phyloP scores from a whole-genome alignment of 53 echinoderm and acorn worm species.

The Stichopus horrens region DNA sequence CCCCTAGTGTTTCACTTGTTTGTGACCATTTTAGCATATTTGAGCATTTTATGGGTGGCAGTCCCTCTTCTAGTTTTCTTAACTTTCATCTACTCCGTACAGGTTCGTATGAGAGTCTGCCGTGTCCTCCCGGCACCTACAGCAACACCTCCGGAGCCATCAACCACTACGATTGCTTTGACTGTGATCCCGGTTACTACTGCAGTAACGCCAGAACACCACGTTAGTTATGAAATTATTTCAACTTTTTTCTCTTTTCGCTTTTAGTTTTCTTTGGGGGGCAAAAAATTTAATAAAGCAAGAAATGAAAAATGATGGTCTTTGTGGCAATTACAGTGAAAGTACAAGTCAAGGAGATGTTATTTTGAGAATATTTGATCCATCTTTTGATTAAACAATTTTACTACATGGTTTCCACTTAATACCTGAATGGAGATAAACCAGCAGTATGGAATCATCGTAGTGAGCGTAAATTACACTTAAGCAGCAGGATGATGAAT shows the following conservation, averaged over 20 bases:
- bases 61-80: not conserved
- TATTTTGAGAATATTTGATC: no score
- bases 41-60: not conserved
- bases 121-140: slow-evolving; percentile 98
- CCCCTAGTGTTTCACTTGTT: not conserved
- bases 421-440: no score
- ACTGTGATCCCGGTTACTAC: slow-evolving; percentile 95
- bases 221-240: slow-evolving; percentile 52
- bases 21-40: not conserved
- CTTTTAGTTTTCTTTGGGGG: not conserved
- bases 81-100: not conserved
- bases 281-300: not conserved
- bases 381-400: no score
- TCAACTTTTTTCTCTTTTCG: not conserved
- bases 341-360: no score
- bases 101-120: slow-evolving; percentile 85
- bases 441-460: no score
- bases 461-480: no score
- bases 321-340: no score
- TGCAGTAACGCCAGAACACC: slow-evolving; percentile 98
- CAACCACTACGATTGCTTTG: slow-evolving; percentile 84
- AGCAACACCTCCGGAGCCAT: slow-evolving; percentile 95
- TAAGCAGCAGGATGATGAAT: no score
- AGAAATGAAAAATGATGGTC: not conserved
- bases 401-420: no score